These are phyloP conservation scores for Heliconius erato DNA, from an alignment of 2,888 invertebrate genomes.

Conservation along the genomic window DNA sequence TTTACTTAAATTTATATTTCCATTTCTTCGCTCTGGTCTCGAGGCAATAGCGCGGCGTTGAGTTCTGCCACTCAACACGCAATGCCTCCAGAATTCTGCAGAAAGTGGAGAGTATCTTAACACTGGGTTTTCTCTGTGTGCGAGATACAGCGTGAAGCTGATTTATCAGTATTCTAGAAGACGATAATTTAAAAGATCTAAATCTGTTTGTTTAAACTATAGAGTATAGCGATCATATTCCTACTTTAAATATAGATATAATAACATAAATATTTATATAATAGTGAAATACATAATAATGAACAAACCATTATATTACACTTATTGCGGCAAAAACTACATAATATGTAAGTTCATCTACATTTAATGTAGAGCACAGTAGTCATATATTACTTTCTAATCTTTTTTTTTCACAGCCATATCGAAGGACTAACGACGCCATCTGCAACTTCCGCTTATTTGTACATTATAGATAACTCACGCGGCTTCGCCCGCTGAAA, in stretches of 20 bases:
- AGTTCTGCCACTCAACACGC: no score
- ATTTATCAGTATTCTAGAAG: no score
- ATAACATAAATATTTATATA: constrained; percentile 14
- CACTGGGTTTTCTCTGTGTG: no score
- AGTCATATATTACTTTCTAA: constrained; percentile 43
- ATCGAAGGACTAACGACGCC: constrained; percentile 33
- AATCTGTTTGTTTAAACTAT: no score
- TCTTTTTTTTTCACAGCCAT: constrained; percentile 34
- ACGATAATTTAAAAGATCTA: no score
- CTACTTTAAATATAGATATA: neutral
- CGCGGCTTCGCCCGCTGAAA: no score
- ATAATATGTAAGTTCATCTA: constrained; percentile 2
- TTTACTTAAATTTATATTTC: no score
- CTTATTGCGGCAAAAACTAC: neutral
- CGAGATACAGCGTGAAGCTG: no score
- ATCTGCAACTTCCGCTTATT: constrained; percentile 22
- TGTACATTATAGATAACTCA: constrained; percentile 25
- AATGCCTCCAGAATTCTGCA: no score
- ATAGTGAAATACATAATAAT: neutral
- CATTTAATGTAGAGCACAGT: constrained; percentile 37
- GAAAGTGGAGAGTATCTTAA: no score
- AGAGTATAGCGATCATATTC: neutral
- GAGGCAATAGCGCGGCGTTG: no score
- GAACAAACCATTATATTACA: neutral
- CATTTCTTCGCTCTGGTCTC: no score